Conservation (phyloP, 92 coral and sea anemone genomes). For the Palythoa grandiflora region DNA sequence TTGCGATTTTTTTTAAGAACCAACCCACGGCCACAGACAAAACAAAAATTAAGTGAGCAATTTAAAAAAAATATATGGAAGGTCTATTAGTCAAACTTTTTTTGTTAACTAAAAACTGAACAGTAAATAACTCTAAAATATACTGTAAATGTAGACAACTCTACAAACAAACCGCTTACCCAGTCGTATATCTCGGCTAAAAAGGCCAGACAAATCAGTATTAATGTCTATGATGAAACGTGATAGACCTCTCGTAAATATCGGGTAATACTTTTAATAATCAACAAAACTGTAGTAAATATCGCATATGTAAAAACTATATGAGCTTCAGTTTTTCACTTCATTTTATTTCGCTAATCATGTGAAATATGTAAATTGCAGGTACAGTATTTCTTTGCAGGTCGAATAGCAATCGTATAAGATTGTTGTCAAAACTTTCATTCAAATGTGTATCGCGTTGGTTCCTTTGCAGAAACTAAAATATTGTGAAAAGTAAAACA, state of each 20-base stretch:
- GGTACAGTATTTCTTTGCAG: conserved; percentile 9
- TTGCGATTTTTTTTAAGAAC: neutral
- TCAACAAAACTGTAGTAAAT: neutral
- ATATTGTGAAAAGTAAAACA: neutral
- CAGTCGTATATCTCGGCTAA: neutral
- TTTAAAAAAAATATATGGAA: neutral
- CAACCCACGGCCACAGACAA: neutral
- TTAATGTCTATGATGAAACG: neutral
- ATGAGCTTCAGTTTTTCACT: conserved; percentile 9
- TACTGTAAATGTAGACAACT: conserved; percentile 6
- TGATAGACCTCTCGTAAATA: neutral
- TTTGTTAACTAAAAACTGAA: neutral
- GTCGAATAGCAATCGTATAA: neutral
- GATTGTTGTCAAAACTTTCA: neutral
- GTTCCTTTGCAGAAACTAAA: neutral
- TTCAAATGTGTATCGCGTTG: conserved; percentile 13
- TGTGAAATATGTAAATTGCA: conserved; percentile 41
- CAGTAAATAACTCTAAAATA: neutral
- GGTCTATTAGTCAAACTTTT: neutral
- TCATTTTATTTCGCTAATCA: conserved; percentile 19
- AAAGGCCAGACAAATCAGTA: neutral
- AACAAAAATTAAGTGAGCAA: neutral
- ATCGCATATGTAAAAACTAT: conserved; percentile 3
- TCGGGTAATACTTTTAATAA: neutral
- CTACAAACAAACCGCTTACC: neutral